phyloP scores from a whole-genome alignment of 2,113 vertebrate genomes.

The Chelonoidis abingdonii region DNA sequence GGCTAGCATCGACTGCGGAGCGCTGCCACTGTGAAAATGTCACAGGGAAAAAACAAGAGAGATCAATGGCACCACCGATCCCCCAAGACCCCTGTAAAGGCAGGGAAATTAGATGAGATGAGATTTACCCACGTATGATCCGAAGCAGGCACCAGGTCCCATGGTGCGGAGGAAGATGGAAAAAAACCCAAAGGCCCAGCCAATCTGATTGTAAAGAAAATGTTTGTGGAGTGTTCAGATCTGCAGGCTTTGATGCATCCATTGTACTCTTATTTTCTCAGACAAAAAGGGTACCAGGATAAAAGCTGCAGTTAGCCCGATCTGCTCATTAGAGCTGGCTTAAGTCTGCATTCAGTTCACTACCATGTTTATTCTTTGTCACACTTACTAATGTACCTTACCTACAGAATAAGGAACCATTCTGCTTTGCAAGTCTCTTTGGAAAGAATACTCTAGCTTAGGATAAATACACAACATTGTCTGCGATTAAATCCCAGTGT shows the following conservation, averaged over 20 bases:
- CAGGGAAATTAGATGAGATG: neutral
- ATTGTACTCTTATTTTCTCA: neutral
- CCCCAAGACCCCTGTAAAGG: neutral
- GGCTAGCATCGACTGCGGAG: no score
- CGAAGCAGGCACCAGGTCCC: neutral
- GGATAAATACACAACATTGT: neutral
- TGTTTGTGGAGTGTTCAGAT: neutral
- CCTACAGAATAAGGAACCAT: neutral
- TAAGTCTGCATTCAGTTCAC: neutral
- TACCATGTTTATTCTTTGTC: neutral
- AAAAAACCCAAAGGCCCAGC: neutral
- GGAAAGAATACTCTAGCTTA: neutral
- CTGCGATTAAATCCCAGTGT: neutral
- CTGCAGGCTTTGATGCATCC: rapidly evolving
- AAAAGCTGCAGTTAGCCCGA: no score
- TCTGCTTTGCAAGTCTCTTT: neutral
- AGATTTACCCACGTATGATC: neutral
- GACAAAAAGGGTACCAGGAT: rapidly evolving
- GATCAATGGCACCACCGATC: no score
- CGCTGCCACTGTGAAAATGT: no score
- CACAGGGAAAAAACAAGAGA: no score
- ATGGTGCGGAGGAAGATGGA: neutral
- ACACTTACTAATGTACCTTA: neutral
- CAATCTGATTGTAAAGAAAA: neutral
- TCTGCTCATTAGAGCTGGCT: neutral